These are phyloP conservation scores for Dicranocentrus wangi DNA, from an alignment of 2,888 invertebrate genomes.

Conservation along the genomic window DNA sequence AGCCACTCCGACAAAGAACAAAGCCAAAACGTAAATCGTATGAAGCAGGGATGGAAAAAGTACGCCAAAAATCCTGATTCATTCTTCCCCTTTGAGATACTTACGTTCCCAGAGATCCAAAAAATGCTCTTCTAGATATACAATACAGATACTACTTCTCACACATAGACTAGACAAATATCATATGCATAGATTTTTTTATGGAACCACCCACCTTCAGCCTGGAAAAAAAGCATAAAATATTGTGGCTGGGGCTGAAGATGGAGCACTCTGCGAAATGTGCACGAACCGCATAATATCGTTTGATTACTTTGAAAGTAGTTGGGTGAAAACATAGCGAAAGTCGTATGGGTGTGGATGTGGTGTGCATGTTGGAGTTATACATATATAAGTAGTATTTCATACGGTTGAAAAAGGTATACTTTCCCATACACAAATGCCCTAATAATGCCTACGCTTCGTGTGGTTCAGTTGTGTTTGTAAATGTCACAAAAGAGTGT, in stretches of 20 bases:
- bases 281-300: neutral
- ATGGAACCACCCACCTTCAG: conserved; percentile 15
- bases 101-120: too few relatives aligned
- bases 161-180: too few relatives aligned
- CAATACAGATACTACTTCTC: too few relatives aligned
- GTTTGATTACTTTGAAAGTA: conserved; percentile 7
- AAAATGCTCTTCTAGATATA: too few relatives aligned
- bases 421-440: too few relatives aligned
- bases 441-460: too few relatives aligned
- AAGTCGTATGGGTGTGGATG: neutral
- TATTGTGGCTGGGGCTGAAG: neutral
- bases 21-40: neutral
- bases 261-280: neutral
- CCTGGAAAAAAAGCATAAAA: neutral
- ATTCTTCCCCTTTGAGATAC: neutral
- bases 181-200: neutral
- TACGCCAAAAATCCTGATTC: neutral
- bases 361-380: neutral
- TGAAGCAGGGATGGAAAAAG: neutral
- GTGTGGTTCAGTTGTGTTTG: too few relatives aligned
- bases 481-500: neutral
- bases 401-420: too few relatives aligned
- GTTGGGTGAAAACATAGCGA: too few relatives aligned
- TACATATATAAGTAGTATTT: neutral
- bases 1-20: conserved; percentile 5